Base-by-base conservation (phyloP, 2,113 vertebrate genomes). In the Istiophorus platypterus region DNA sequence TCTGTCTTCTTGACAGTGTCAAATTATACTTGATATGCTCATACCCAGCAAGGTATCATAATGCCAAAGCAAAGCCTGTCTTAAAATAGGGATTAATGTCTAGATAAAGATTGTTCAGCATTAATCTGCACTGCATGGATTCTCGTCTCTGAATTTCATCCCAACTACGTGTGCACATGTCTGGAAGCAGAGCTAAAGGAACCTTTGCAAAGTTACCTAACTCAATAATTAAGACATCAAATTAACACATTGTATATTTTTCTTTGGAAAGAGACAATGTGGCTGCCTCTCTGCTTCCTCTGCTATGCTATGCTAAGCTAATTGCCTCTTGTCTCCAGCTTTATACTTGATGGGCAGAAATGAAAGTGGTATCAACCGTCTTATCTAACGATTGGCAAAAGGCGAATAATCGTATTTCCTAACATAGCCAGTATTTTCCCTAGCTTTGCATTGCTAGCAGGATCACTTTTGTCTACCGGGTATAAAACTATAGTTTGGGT, bases 21-120 rank as follows among this genome's bases (percentile, higher is more conserved):
- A 84, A 78, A 78, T 80, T 51, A 26, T 6, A 62, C 54, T 73
- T 11, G 4, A 49, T 62, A 66, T 63, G 58, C 56, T 70, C 51
- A 7, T 69, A 69, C 47, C 45, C 78, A 73, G 75, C 39, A 85
- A 88, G 57, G 88, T 87, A 81, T 90, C 81, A 87, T 87, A 51
- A 67, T 18, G 12, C 52, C 45, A 52, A 69, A 47, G 78, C 71
- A 85, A 89, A 91, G 68, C 88, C 63, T 57, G 51, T 88, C 70
- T 89, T 84, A 85, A 88, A 74, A 72, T 61, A 26, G 63, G 82
- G 81, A 91, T 93, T 92, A 87, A 80, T 85, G 84, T 91, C 76
- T 29, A 20, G 64, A 91, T 85, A 63, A 80, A 78, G 86, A 89
- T 90, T 89, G 82, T 84, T 73, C 31, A 67, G 66, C 75, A 62